phyloP scores from a whole-genome alignment of 2,888 invertebrate species.

The Eupithecia subfuscata region DNA sequence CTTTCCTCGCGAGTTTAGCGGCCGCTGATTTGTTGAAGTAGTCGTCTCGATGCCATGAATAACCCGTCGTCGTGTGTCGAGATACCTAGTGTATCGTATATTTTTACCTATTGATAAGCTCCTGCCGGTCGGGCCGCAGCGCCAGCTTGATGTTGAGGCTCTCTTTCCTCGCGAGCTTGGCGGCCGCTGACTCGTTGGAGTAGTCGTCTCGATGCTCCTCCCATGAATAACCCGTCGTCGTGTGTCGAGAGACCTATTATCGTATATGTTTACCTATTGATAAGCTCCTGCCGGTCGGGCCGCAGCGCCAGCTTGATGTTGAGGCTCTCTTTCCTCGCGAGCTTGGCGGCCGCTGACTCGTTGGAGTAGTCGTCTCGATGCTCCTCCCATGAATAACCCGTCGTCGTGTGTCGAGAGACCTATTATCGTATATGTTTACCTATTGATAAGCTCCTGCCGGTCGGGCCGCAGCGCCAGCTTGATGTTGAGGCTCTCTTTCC shows the following conservation, averaged over 20 bases:
- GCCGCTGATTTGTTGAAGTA: conserved; percentile 87
- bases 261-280: conserved; percentile 85
- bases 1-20: conserved; percentile 65
- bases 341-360: conserved; percentile 91
- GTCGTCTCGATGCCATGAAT: conserved; percentile 86
- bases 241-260: no score
- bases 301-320: conserved; percentile 96
- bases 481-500: conserved; percentile 98
- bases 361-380: conserved; percentile 88
- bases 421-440: no score
- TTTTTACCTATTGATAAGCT: conserved; percentile 91
- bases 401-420: no score
- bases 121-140: conserved; percentile 95
- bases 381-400: conserved; percentile 79
- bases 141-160: conserved; percentile 97
- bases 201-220: conserved; percentile 88
- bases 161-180: conserved; percentile 97
- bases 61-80: no score
- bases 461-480: conserved; percentile 87
- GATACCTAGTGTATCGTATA: no score
- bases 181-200: conserved; percentile 87
- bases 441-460: no score
- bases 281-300: conserved; percentile 96
- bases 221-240: conserved; percentile 63
- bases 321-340: conserved; percentile 97